Evolutionary conservation across 2,797 vertebrate species (phyloP).

Genomic region (Loris lydekkerianus): DNA sequence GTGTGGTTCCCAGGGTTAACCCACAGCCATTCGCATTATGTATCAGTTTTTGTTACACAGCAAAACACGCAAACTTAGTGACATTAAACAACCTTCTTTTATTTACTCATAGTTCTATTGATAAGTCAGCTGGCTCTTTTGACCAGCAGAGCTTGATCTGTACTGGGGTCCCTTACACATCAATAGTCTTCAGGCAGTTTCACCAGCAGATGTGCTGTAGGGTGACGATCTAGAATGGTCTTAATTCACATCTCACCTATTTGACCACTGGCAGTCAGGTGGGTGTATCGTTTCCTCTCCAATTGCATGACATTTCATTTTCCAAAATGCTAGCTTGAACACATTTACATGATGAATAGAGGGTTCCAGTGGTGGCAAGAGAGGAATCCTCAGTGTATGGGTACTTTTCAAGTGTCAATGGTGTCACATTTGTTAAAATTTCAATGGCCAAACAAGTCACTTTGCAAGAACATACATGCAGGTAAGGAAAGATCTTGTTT

Average conservation of each 20-base stretch:
- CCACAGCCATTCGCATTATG: neutral
- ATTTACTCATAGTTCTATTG: neutral
- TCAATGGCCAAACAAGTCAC: neutral
- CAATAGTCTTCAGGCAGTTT: neutral
- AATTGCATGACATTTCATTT: neutral
- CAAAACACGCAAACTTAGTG: neutral
- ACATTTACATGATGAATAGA: too few relatives aligned
- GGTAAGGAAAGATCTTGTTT: neutral
- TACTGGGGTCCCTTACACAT: neutral
- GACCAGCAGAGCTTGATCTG: neutral
- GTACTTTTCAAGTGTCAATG: neutral
- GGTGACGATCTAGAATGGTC: too few relatives aligned
- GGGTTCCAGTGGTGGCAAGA: neutral
- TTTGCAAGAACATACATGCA: neutral
- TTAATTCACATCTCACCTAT: neutral
- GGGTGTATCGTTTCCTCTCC: neutral
- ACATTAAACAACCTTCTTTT: neutral
- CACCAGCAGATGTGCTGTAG: too few relatives aligned
- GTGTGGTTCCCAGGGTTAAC: neutral
- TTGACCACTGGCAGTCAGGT: neutral
- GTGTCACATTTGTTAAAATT: neutral
- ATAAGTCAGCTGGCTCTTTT: neutral
- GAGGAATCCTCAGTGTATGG: neutral
- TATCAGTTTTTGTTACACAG: neutral
- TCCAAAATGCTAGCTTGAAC: neutral